Conservation (phyloP, 1,140 invertebrate species). For the Steinernema feltiae region DNA sequence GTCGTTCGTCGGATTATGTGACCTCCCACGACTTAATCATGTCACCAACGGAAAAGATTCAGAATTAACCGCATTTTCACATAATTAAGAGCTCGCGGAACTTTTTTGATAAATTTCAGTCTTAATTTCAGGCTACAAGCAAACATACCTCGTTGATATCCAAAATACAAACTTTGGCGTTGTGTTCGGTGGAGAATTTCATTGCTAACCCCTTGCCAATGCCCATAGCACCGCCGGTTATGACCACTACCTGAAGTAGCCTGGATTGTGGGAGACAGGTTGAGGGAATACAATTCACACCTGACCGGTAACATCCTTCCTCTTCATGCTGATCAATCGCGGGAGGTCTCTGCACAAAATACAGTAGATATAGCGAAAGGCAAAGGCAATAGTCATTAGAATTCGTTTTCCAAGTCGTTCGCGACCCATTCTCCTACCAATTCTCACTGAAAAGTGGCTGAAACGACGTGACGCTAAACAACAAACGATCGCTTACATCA, state of each 20-base stretch:
- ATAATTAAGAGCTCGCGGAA: neutral
- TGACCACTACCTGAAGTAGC: constrained; percentile 20
- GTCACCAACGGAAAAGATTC: too few species aligned
- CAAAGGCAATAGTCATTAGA: neutral
- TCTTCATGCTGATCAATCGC: neutral
- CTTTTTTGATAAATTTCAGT: neutral
- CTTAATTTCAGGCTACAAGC: neutral
- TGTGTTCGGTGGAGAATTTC: constrained; percentile 15
- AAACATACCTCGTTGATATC: constrained; percentile 28
- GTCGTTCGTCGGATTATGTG: neutral
- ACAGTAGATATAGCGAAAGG: neutral
- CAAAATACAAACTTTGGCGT: constrained; percentile 17
- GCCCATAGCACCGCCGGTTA: constrained; percentile 25
- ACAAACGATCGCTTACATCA: neutral
- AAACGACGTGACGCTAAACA: too few species aligned
- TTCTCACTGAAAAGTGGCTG: neutral
- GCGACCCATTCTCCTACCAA: neutral
- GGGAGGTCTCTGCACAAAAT: neutral
- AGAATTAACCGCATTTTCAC: too few species aligned
- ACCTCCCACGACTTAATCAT: too few species aligned
- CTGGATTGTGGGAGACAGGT: neutral
- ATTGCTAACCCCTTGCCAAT: constrained; percentile 21
- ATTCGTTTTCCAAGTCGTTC: neutral
- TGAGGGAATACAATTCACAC: neutral
- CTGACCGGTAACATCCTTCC: constrained; percentile 17